phyloP scores from a whole-genome alignment of 2,888 invertebrate genomes.

The Oscheius sp. region DNA sequence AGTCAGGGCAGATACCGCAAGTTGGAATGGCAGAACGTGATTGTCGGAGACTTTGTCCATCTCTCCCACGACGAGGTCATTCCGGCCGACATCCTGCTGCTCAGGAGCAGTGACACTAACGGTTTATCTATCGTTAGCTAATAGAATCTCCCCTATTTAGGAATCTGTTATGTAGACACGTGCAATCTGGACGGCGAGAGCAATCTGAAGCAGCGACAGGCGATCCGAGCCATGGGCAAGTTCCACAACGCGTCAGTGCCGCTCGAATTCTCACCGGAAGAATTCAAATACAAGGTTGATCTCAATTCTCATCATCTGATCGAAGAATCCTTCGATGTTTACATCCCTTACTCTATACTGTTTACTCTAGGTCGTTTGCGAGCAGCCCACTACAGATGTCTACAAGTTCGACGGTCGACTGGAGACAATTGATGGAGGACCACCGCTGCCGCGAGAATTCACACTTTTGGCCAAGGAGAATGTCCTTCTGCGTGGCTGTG shows the following conservation, averaged over 20 bases:
- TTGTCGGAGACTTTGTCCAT: conserved; percentile 93
- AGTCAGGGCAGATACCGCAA: conserved; percentile 77
- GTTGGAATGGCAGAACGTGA: conserved; percentile 88
- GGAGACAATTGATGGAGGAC: conserved; percentile 73
- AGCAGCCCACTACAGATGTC: conserved; percentile 93
- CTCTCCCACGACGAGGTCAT: conserved; percentile 95
- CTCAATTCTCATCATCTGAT: conserved; percentile 1
- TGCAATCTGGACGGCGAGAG: conserved; percentile 96
- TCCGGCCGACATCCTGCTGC: conserved; percentile 91
- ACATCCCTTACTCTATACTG: not conserved
- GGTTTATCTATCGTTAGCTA: conserved; percentile 34
- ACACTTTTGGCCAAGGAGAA: conserved; percentile 79
- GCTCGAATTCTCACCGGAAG: conserved; percentile 50
- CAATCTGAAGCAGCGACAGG: conserved; percentile 90
- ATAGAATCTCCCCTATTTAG: conserved; percentile 76
- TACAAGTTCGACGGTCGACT: conserved; percentile 88
- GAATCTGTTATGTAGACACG: conserved; percentile 92
- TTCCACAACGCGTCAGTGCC: conserved; percentile 54
- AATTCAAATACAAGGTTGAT: conserved; percentile 56
- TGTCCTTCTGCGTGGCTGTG: conserved; percentile 90
- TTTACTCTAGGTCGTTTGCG: conserved; percentile 86
- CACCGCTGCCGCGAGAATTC: conserved; percentile 79
- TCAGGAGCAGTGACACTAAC: conserved; percentile 74
- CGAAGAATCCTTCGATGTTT: not conserved
- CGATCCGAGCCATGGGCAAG: conserved; percentile 81